Percentiles rank a stretch among this genome's conserved stretches.
Conservation (phyloP, 2,888 invertebrate species). For the Embidobia sp. region DNA sequence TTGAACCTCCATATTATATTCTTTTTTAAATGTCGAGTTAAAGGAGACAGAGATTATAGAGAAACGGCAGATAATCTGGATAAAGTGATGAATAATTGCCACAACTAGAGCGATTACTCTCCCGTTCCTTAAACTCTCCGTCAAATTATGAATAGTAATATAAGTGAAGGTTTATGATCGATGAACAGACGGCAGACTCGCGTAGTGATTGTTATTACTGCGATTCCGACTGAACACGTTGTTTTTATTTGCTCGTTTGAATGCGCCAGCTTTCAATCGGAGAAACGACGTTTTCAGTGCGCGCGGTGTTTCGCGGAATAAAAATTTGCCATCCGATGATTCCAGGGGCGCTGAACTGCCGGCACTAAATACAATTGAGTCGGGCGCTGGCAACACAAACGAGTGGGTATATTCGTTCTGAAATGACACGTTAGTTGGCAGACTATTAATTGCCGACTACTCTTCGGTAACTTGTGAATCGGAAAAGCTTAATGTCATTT, state of each 20-base stretch:
- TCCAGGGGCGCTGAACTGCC: no score
- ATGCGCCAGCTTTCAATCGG: no score
- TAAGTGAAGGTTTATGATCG: not conserved
- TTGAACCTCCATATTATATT: slow-evolving; percentile 14
- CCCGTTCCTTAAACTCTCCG: slow-evolving; percentile 1
- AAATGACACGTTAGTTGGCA: slow-evolving; percentile 9
- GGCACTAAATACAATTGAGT: no score
- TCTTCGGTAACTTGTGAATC: no score
- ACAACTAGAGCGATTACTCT: slow-evolving; percentile 31
- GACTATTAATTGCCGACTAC: slow-evolving; percentile 34
- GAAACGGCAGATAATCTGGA: slow-evolving; percentile 24
- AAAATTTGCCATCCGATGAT: no score
- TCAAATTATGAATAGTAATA: slow-evolving; percentile 40
- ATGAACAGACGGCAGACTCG: no score
- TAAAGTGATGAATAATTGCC: slow-evolving; percentile 37
- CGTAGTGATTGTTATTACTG: no score
- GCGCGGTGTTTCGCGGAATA: no score
- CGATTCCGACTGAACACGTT: no score
- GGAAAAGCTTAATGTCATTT: no score
- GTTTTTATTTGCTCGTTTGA: no score
- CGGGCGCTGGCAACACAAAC: not conserved
- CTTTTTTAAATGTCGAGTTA: slow-evolving; percentile 25
- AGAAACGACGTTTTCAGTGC: no score
- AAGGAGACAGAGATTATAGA: slow-evolving; percentile 7
- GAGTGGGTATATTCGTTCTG: not conserved